Conservation (phyloP, 1,140 invertebrate genomes). For the Bombus haemorrhoidalis region DNA sequence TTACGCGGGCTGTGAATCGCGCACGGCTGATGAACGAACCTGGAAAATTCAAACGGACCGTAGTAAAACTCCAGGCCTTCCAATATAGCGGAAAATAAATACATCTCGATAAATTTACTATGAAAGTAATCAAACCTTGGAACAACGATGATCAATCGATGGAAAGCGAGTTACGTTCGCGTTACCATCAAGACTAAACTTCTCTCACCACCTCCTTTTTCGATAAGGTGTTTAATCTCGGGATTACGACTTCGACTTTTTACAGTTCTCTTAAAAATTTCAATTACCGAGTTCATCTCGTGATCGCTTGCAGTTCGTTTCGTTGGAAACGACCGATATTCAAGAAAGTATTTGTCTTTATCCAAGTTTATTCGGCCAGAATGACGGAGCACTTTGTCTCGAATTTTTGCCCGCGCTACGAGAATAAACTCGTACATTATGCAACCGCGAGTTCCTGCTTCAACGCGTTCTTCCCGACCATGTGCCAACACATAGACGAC, state of each 20-base stretch:
- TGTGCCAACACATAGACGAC: neutral
- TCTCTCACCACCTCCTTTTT: too few relatives aligned
- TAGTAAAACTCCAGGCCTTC: neutral
- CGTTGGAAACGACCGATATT: neutral
- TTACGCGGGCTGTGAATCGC: neutral
- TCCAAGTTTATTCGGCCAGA: neutral
- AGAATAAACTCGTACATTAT: slow-evolving; percentile 41
- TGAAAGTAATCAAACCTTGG: slow-evolving; percentile 5
- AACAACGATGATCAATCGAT: neutral
- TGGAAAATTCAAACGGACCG: slow-evolving; percentile 3
- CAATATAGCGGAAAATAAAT: neutral
- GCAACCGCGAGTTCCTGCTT: slow-evolving; percentile 18
- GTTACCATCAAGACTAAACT: neutral
- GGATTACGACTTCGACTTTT: too few relatives aligned
- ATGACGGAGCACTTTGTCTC: neutral
- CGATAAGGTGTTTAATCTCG: neutral
- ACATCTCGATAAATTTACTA: slow-evolving; percentile 6
- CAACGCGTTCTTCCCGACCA: neutral
- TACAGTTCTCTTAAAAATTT: neutral
- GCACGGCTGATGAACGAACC: neutral
- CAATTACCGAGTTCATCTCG: too few relatives aligned
- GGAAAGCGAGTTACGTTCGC: neutral
- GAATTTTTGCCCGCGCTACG: slow-evolving; percentile 20
- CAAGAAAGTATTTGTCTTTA: neutral
- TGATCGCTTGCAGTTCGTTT: neutral